Conservation (phyloP, 1,140 invertebrate species). For the Pectinophora gossypiella region DNA sequence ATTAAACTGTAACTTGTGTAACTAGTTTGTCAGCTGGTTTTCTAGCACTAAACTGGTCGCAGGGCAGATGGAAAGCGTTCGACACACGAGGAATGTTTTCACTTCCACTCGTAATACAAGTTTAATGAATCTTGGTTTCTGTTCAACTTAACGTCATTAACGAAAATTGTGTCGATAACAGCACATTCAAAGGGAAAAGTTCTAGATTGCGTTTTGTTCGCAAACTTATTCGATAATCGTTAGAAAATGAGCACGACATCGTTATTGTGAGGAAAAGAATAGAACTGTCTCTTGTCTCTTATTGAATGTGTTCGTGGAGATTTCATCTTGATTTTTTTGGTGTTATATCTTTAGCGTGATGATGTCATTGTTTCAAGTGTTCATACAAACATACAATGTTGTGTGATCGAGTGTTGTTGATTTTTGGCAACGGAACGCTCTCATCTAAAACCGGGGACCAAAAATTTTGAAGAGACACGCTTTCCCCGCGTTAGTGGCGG, state of each 20-base stretch:
- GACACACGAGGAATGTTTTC: constrained; percentile 15
- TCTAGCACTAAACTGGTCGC: constrained; percentile 9
- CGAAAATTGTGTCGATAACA: constrained; percentile 1
- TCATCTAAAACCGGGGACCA: neutral
- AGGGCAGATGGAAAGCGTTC: constrained; percentile 19
- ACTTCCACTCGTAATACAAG: constrained; percentile 9
- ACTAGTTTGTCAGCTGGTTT: constrained; percentile 6
- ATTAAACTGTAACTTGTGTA: constrained; percentile 6
- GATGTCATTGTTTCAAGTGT: neutral
- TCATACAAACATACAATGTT: neutral
- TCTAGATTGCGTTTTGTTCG: neutral
- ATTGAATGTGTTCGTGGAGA: neutral
- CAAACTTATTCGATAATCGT: neutral
- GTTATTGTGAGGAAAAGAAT: neutral
- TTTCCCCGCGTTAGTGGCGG: constrained; percentile 56
- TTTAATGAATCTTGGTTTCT: neutral
- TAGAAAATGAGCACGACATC: neutral
- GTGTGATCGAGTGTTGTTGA: too few relatives aligned
- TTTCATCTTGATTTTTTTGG: neutral
- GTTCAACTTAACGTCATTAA: neutral
- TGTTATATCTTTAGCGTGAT: too few relatives aligned
- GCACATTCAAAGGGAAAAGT: neutral
- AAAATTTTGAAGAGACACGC: constrained; percentile 60
- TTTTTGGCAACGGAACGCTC: neutral
- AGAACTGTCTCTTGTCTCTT: neutral